Percentiles rank a stretch among this genome's conserved stretches.
These are phyloP conservation scores for Leptopterna dolabrata DNA, from an alignment of 2,888 invertebrate species.

Conservation along the genomic window DNA sequence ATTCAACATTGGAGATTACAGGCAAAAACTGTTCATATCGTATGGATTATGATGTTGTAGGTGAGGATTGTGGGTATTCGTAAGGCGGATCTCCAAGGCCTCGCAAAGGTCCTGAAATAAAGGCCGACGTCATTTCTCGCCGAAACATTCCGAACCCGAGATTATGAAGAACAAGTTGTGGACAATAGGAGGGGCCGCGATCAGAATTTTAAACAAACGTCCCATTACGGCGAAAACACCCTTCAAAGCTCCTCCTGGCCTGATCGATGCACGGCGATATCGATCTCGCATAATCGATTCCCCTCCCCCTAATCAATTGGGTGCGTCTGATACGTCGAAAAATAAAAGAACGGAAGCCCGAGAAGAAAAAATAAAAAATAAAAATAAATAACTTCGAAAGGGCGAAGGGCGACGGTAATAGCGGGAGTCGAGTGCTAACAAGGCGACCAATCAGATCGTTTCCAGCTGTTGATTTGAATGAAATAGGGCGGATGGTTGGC, in stretches of 20 bases:
- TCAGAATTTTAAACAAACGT: neutral
- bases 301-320: neutral
- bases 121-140: too few species aligned
- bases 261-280: neutral
- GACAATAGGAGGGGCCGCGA: neutral
- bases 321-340: neutral
- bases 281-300: slow-evolving; percentile 30
- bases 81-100: too few species aligned
- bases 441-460: slow-evolving; percentile 1
- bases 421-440: neutral
- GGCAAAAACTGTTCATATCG: too few species aligned
- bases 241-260: neutral
- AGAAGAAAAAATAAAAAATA: neutral
- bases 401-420: neutral
- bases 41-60: too few species aligned
- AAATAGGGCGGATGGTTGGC: neutral
- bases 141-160: neutral
- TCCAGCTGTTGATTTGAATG: slow-evolving; percentile 7
- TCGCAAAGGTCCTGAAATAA: too few species aligned
- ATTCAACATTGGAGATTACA: too few species aligned
- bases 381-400: neutral
- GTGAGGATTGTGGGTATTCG: too few species aligned
- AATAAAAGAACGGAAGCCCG: neutral
- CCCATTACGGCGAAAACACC: neutral
- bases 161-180: neutral